Evolutionary conservation across 2,113 vertebrate species (phyloP), one percentile per base, ranked within the genome.

Genomic region (Myodes glareolus): DNA sequence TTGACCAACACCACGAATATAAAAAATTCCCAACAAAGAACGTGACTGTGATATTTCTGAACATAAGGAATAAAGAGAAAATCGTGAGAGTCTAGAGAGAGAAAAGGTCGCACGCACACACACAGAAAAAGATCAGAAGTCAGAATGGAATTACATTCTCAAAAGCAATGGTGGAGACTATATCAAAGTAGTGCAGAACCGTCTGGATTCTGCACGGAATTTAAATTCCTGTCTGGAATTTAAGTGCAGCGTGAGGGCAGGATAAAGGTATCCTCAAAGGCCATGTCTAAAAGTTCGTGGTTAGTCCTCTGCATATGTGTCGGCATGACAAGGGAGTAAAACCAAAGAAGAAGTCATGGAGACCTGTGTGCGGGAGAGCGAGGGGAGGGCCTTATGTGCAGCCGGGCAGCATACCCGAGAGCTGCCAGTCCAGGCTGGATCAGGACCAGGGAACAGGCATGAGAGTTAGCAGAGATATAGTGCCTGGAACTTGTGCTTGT

Each of bases 41-140:
- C 61, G 58, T 68, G 47, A 88, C 16, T 80, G 19, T 75, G 80
- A 70, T 2, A 47, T 95, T 92, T 94, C 52, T 58, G 68, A 73
- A 86, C n/a, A 87, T 31, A 11, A 70, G 21, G 12, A 65, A 45
- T 70, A 90, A 95, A 92, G 47, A 95, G 81, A 88, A 91, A 87
- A 84, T 70, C 13, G 14, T 33, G 63, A 77, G 67, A 93, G 50
- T 86, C 47, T 17, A 70, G 31, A 86, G 39, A 86, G 39, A 85
- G 50, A 87, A 92, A 77, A 68, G n/a, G 31, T 91, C 25, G 19
- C 16, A 7, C 45, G 6, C 45, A 47, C 45, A 61, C 42, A 25
- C 13, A 16, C 36, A 77, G 33, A 65, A 86, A 75, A 39, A 5
- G 58, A 93, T 45, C 73, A 80, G 73, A 92, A 86, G 68, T 76